Base-by-base conservation (phyloP, 2,888 invertebrate species). In the Protophormia terraenovae region DNA sequence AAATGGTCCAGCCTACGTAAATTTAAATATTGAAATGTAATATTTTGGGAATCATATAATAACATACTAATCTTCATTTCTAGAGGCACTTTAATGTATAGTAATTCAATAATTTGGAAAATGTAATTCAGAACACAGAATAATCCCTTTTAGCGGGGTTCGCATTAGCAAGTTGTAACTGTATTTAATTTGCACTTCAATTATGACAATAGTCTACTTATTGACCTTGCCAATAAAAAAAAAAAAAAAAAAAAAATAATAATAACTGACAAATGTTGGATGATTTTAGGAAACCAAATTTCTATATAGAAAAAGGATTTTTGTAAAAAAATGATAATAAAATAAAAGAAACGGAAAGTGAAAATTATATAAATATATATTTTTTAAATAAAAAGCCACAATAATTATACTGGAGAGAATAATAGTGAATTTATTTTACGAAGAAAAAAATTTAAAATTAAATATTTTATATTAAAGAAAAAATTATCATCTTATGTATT, bases 211-310 rank as follows among this genome's bases (percentile, higher is more conserved):
- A 71, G 16, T 38, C n/a, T n/a, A 75, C 47, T 24, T 38, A 55
- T 87, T 89, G 90, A 90, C 91, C 90, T 90, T 91, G 91, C 19
- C 86, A 84, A 76, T 60, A 32, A 73, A 14, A 78, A 62, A 62
- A 35, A 41, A 29, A 66, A 47, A 67, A 78, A 64, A 72, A 38
- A 62, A 62, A 35, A 41, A 29, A 66, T 41, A 67, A 78, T 60
- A 72, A 38, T 27, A 47, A 66, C 67, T 75, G 32, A 62, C 78
- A 78, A 83, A 83, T 86, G 75, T 71, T 72, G 50, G 66, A 71
- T 76, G 47, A 22, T 81, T 55, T 35, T 16, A 29, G n/a, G 41
- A 60, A 60, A 14, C 4, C 60, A 47, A 50, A 38, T 27, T 47
- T 45, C 32, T 24, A 6, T 14, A 22, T 1, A 35, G 2, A 64